Evolutionary conservation across 2,888 invertebrate genomes (phyloP), one percentile per base, ranked within the genome.

Genomic region (Caenorhabditis doughertyi): DNA sequence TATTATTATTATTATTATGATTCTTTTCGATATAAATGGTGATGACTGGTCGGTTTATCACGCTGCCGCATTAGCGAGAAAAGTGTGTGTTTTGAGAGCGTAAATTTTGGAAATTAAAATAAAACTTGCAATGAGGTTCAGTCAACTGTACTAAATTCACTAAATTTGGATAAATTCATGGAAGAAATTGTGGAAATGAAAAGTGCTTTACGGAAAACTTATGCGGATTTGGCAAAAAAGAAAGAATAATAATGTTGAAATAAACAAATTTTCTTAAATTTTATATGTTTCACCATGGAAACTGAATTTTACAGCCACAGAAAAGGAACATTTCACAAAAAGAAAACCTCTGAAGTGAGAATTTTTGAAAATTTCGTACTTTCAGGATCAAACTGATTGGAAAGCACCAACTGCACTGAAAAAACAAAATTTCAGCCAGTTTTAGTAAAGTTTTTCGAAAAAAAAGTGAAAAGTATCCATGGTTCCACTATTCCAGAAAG

Each of bases 21-120:
- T n/a, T n/a, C 3, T 4, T 47, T 77, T 62, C 62, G 51, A 55
- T 62, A 44, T 56, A 32, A 49, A 39, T 47, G 58, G 35, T 67
- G 76, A 56, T 67, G 74, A 74, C 58, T 76, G 76, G 76, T 76
- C 60, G 76, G 68, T 77, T 77, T 77, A 77, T 77, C 77, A 77
- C 68, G 47, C 49, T 77, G 49, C 23, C 64, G 56, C 65, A 74
- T 56, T 56, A 62, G 65, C 64, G 62, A n/a, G 27, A 55, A 73
- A 29, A 42, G 44, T 47, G 44, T 18, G 13, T 47, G 13, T 39
- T 32, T 39, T 5, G 51, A 23, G 55, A 58, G 44, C 23, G n/a
- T 18, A 64, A 73, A 35, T 65, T 65, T 65, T 21, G 73, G 55
- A 68, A 68, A 68, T 56, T 65, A 65, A 49, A 35, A 47, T 44